These are phyloP conservation scores for Misgurnus anguillicaudatus DNA, from an alignment of 2,113 vertebrate species.

Conservation along the genomic window DNA sequence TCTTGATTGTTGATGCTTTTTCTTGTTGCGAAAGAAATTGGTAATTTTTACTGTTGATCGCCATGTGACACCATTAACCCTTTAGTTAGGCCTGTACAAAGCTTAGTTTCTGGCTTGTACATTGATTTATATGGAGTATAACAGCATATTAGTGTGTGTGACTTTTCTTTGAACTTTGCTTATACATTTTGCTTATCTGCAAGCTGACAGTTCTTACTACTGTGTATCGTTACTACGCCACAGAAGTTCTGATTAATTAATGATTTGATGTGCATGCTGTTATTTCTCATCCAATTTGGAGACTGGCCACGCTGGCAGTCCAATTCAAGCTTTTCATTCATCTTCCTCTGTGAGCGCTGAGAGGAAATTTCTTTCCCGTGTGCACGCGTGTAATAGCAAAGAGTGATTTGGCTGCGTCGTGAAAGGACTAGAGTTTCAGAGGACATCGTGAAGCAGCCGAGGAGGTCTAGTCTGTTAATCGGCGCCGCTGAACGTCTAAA, in stretches of 20 bases:
- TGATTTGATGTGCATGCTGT: neutral
- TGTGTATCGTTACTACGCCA: neutral
- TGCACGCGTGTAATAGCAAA: slow-evolving; percentile 7
- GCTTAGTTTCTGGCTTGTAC: no score
- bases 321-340: slow-evolving; percentile 28
- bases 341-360: slow-evolving; percentile 22
- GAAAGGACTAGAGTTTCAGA: slow-evolving; percentile 43
- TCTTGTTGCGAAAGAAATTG: no score
- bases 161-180: no score
- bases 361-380: neutral
- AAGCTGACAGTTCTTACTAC: neutral
- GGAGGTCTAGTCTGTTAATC: slow-evolving; percentile 38
- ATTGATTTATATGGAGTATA: no score
- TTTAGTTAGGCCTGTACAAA: no score
- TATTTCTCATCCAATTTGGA: slow-evolving; percentile 18
- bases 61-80: no score
- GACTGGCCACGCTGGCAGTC: neutral
- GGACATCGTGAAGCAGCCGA: slow-evolving; percentile 30
- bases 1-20: no score
- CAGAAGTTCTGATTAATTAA: slow-evolving; percentile 15
- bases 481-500: neutral
- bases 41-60: no score
- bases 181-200: no score
- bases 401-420: slow-evolving; percentile 32
- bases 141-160: no score